Evolutionary conservation across 2,888 invertebrate species (phyloP).

Genomic region (Diarsia mendica): DNA sequence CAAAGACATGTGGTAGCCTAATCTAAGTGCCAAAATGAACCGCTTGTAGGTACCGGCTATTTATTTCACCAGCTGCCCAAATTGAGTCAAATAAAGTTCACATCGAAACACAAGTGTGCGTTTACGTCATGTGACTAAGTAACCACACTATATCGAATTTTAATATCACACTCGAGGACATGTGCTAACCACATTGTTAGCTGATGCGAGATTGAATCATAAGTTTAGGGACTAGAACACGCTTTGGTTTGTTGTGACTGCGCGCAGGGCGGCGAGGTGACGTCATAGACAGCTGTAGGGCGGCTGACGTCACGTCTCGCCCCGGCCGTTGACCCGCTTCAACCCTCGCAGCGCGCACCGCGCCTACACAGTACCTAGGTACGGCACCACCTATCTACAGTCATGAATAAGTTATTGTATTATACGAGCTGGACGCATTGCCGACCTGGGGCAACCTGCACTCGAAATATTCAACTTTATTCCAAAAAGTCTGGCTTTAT

Average conservation of each 20-base stretch:
- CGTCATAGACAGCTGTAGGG: slow-evolving; percentile 89
- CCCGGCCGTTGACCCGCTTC: slow-evolving; percentile 84
- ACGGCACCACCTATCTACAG: slow-evolving; percentile 68
- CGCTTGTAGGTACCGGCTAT: background rate
- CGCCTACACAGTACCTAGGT: slow-evolving; percentile 72
- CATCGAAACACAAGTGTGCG: slow-evolving; percentile 75
- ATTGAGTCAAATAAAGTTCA: slow-evolving; percentile 71
- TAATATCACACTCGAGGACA: slow-evolving; percentile 80
- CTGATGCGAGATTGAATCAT: slow-evolving; percentile 80
- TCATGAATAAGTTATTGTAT: slow-evolving; percentile 86
- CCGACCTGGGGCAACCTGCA: slow-evolving; percentile 87
- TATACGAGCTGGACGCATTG: slow-evolving; percentile 75
- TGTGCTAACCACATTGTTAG: slow-evolving; percentile 80
- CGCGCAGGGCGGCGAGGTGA: slow-evolving; percentile 79
- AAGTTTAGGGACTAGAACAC: slow-evolving; percentile 77
- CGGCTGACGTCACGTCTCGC: slow-evolving; percentile 87
- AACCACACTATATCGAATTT: slow-evolving; percentile 82
- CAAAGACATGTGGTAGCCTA: background rate
- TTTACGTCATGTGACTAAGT: slow-evolving; percentile 78
- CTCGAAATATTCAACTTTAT: slow-evolving; percentile 71
- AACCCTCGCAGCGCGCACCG: slow-evolving; percentile 77
- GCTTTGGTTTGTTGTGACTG: slow-evolving; percentile 78
- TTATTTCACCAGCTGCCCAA: slow-evolving; percentile 69
- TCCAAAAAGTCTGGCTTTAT: slow-evolving; percentile 39
- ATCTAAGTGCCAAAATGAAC: slow-evolving; percentile 16